A percentile compares a stretch with the other conserved stretches of the same genome.
Conservation (phyloP, 2,888 invertebrate genomes). For the Brachypalpus laphriformis region DNA sequence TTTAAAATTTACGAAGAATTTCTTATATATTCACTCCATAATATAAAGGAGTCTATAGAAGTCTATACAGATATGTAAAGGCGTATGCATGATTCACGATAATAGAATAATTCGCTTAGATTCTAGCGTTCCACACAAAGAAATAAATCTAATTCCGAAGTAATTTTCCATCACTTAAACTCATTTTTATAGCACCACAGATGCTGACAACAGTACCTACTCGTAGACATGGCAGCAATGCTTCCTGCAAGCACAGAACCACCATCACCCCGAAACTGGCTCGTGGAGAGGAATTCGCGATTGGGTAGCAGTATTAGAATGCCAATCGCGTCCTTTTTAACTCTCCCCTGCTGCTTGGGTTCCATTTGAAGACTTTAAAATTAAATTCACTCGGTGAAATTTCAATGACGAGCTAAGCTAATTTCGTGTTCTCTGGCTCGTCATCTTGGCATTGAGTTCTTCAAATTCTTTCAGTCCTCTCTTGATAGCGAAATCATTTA, state of each 20-base stretch:
- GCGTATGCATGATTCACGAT: slow-evolving; percentile 11
- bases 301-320: slow-evolving; percentile 31
- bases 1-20: not conserved
- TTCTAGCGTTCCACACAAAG: slow-evolving; percentile 30
- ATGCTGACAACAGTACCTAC: slow-evolving; percentile 32
- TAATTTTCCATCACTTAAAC: slow-evolving; percentile 75
- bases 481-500: slow-evolving; percentile 28
- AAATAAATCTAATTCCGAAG: slow-evolving; percentile 74
- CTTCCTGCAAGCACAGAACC: not conserved
- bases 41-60: no score
- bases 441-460: slow-evolving; percentile 11
- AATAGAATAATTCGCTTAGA: slow-evolving; percentile 55
- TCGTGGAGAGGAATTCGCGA: slow-evolving; percentile 1
- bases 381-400: slow-evolving; percentile 57
- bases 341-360: not conserved
- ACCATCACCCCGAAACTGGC: not conserved
- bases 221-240: not conserved
- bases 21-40: not conserved
- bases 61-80: slow-evolving; percentile 8
- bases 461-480: not conserved
- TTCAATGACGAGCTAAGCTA: slow-evolving; percentile 57
- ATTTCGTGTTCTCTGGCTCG: slow-evolving; percentile 52
- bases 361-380: slow-evolving; percentile 38
- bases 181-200: slow-evolving; percentile 67
- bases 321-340: slow-evolving; percentile 23